Evolutionary conservation across 2,888 invertebrate species (phyloP), one percentile per base, ranked within the genome.

Genomic region (Orthosia incerta): DNA sequence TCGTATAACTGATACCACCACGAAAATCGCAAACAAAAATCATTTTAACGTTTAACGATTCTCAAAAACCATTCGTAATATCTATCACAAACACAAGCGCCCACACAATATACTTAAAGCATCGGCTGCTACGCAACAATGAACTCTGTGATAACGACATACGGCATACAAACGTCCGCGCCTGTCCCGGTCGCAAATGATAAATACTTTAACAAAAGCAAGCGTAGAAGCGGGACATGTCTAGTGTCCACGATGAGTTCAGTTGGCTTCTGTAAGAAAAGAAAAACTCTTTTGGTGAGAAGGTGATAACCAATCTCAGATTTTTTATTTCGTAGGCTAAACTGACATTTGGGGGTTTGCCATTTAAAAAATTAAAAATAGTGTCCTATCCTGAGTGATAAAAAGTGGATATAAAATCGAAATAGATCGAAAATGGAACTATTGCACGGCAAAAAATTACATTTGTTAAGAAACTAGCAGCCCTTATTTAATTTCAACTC

Each of bases 201-300:
- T 67, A 78, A 66, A 66, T 60, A 75, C 60, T 66, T 76, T 87
- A 95, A 91, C 95, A 95, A 90, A 96, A 95, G 89, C 95, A 95
- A 84, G 95, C 94, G 93, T 95, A 95, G 81, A 95, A 91, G 80
- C 92, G 91, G 74, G 95, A 95, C 92, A 95, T 85, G 88, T 95
- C 95, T 74, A 95, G 85, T 51, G 90, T 91, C 94, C 95, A 95
- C 78, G 89, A 89, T 82, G 92, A 89, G 89, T 92, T 82, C 81
- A 90, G 69, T 82, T 91, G 90, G 82, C 87, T 93, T 94, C 95
- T 95, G 92, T 18, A 46, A 23, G 13, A 18, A 48, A 12, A 46
- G 0, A 26, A 18, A 62, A 45, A 46, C 16, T 4, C 3, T 2
- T 4, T 23, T 45, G 3, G 3, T 45, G 9, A 60, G 16, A 60